These are phyloP conservation scores for Himalopsyche japonica DNA, from an alignment of 2,888 invertebrate genomes.

Conservation along the genomic window DNA sequence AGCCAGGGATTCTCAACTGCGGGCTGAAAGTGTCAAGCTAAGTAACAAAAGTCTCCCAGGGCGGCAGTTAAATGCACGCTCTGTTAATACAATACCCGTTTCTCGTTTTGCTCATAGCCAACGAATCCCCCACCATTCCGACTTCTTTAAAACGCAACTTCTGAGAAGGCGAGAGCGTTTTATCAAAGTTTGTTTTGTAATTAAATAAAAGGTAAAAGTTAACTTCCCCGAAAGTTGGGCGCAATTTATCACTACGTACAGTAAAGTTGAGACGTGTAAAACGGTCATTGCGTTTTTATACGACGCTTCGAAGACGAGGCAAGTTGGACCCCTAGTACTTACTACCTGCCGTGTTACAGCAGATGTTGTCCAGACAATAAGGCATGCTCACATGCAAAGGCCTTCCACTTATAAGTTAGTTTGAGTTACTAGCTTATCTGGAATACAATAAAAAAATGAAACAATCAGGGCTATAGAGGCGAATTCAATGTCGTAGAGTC, in stretches of 20 bases:
- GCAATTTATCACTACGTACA: neutral
- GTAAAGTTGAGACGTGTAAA: neutral
- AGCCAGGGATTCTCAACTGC: neutral
- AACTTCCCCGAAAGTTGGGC: neutral
- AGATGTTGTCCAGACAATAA: no score
- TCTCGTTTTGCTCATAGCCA: neutral
- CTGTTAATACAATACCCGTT: neutral
- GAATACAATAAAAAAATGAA: no score
- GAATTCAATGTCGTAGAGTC: no score
- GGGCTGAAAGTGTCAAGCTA: neutral
- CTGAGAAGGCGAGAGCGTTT: neutral
- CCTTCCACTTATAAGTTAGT: no score
- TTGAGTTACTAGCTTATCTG: no score
- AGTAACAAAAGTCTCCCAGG: neutral
- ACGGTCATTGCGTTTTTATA: neutral
- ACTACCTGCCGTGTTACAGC: no score
- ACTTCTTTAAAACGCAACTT: neutral
- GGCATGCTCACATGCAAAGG: no score
- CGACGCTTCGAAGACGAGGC: no score
- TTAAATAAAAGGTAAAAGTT: neutral
- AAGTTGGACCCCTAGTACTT: no score
- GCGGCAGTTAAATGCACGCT: constrained; percentile 20
- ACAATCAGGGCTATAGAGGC: no score
- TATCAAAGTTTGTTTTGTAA: neutral
- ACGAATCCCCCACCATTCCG: neutral